Conservation (phyloP, 2,113 vertebrate genomes). For the Onychorhynchus coronatus region DNA sequence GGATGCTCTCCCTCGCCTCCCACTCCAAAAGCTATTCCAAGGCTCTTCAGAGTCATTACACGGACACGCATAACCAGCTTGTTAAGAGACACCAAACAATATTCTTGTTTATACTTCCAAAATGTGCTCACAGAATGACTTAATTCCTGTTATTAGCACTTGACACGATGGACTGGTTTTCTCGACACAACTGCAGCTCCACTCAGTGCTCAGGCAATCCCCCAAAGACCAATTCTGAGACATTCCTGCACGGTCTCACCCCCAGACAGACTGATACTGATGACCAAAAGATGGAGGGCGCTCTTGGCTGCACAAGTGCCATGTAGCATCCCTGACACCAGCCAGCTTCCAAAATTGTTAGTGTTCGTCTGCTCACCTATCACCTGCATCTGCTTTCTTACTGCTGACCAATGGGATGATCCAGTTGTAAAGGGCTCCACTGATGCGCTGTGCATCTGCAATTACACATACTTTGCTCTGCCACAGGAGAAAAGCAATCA, state of each 20-base stretch:
- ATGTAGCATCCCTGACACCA: background rate
- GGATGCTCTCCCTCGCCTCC: background rate
- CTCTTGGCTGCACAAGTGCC: accelerated
- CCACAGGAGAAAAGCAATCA: conserved; percentile 1
- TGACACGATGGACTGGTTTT: background rate
- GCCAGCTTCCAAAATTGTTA: background rate
- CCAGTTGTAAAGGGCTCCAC: background rate
- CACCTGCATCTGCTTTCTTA: background rate
- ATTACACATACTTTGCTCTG: background rate
- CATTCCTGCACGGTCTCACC: background rate
- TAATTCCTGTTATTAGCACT: background rate
- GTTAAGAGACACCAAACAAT: background rate
- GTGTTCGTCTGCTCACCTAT: background rate
- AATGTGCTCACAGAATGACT: background rate
- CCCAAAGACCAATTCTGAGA: background rate
- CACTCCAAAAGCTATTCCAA: background rate
- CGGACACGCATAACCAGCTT: background rate
- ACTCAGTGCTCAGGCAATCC: background rate
- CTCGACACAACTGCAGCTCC: background rate
- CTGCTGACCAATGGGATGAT: background rate
- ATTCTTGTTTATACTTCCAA: background rate
- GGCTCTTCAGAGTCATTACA: background rate
- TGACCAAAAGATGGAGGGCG: accelerated
- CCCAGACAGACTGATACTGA: background rate
- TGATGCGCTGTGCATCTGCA: background rate